Percentiles rank a stretch among this genome's conserved stretches.
Evolutionary conservation across 64 coral and sea anemone genomes (phyloP).

Genomic region (Orbicella faveolata): DNA sequence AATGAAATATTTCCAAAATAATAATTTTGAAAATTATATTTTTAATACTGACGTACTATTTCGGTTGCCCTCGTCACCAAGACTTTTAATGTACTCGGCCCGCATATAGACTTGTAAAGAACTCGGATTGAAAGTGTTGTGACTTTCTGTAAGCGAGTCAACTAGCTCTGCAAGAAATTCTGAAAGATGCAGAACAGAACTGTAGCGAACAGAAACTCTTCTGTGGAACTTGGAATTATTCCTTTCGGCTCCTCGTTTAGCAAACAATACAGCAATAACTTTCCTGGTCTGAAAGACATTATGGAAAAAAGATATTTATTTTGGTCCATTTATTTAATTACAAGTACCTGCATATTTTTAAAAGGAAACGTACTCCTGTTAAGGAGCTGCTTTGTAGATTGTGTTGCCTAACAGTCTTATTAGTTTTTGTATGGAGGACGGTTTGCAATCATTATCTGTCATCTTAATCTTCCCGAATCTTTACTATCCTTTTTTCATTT

Average conservation of each 20-base stretch:
- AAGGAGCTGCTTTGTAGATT: not conserved
- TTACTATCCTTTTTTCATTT: too few species aligned
- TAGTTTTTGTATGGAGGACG: too few species aligned
- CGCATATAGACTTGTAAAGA: not conserved
- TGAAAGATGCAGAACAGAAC: not conserved
- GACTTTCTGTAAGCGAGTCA: not conserved
- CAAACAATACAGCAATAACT: not conserved
- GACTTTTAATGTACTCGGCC: not conserved
- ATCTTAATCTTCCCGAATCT: too few species aligned
- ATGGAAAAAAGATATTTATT: not conserved
- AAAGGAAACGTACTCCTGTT: not conserved
- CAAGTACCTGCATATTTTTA: not conserved
- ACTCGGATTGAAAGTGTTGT: not conserved
- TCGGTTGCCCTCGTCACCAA: not conserved
- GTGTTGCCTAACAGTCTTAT: too few species aligned
- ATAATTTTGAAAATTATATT: too few species aligned
- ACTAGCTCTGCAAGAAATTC: not conserved
- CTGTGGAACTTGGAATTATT: not conserved
- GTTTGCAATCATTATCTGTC: too few species aligned
- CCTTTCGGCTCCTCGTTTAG: too few species aligned
- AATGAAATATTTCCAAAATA: too few species aligned
- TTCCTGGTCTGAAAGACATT: conserved; percentile 1
- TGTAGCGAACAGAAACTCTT: not conserved
- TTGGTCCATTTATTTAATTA: not conserved
- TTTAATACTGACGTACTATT: not conserved